Evolutionary conservation across 2,113 vertebrate genomes (phyloP), one percentile per base, ranked within the genome.

Genomic region (Agelaius phoeniceus): DNA sequence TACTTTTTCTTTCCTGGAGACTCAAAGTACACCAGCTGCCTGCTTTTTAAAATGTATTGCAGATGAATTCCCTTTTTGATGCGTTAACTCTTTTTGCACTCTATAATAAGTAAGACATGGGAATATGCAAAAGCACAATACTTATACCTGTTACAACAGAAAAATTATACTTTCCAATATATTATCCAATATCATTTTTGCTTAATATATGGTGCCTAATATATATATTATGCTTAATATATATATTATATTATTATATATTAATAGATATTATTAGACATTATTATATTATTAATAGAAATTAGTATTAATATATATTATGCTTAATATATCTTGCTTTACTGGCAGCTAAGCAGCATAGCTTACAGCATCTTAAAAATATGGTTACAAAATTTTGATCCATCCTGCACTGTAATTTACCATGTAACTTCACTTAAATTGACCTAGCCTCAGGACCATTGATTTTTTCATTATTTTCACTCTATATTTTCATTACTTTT

Each of bases 391-490:
- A 59, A 66, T 71, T 69, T 77, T 93, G 57, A 93, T 66, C 31
- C 66, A 57, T 93, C 75, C 66, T 74, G 74, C 39, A 68, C 19
- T 68, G 33, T 81, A 87, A 91, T 78, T 93, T 82, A 58, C 49
- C n/a, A 41, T 65, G 54, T 71, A 68, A 88, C 61, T 95, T 90
- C 33, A 61, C 43, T 89, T 63, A 94, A 92, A 87, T 75, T 94
- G 35, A 12, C 77, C 57, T 94, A 15, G 87, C 67, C 55, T 91
- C 71, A 92, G 66, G 39, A 89, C 35, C 57, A 4, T 89, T 79
- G 54, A 13, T 75, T 94, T 95, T 90, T 88, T 69, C 46, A 65
- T 86, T 92, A 65, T 87, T 92, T 87, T 84, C 35, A 59, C 33
- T 65, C 54, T n/a, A 44, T 59, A 86, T 85, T 96, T 90, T 66